Evolutionary conservation across 2,888 invertebrate species (phyloP).

Genomic region (Tiliacea aurago): DNA sequence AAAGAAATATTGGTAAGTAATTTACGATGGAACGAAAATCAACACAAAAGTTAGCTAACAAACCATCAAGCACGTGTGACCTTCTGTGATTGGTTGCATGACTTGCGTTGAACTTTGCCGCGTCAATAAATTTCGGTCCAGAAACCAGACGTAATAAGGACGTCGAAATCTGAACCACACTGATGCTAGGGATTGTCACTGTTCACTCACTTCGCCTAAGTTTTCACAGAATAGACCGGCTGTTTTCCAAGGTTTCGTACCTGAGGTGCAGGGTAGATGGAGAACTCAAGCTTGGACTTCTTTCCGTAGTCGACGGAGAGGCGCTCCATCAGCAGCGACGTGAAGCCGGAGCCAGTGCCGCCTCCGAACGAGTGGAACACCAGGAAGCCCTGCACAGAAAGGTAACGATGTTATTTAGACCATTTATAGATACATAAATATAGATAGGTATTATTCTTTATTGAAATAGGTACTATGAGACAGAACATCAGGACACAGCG

Average conservation of each 20-base stretch:
- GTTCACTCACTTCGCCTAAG: not conserved
- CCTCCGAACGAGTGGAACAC: conserved; percentile 98
- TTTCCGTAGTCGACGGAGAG: conserved; percentile 98
- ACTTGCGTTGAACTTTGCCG: not conserved
- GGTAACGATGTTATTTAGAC: not conserved
- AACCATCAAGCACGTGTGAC: not conserved
- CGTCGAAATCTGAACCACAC: not conserved
- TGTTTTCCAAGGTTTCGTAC: conserved; percentile 79
- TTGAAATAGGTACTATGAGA: not conserved
- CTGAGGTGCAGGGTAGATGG: conserved; percentile 98
- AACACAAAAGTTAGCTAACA: not conserved
- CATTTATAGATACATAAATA: not conserved
- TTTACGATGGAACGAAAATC: not conserved
- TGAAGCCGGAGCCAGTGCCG: conserved; percentile 98
- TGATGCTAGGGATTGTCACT: not conserved
- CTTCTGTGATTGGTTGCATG: not conserved
- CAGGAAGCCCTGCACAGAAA: conserved; percentile 93
- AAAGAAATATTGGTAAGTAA: not conserved
- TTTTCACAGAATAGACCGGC: not conserved
- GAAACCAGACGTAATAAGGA: not conserved
- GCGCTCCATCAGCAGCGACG: conserved; percentile 97
- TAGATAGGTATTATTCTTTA: not conserved
- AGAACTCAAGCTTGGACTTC: conserved; percentile 98
- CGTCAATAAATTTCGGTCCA: not conserved
- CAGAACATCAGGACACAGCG: not conserved